Percentiles rank a stretch among this genome's conserved stretches.
phyloP scores from a whole-genome alignment of 2,113 vertebrate species.

The Mesocricetus auratus region DNA sequence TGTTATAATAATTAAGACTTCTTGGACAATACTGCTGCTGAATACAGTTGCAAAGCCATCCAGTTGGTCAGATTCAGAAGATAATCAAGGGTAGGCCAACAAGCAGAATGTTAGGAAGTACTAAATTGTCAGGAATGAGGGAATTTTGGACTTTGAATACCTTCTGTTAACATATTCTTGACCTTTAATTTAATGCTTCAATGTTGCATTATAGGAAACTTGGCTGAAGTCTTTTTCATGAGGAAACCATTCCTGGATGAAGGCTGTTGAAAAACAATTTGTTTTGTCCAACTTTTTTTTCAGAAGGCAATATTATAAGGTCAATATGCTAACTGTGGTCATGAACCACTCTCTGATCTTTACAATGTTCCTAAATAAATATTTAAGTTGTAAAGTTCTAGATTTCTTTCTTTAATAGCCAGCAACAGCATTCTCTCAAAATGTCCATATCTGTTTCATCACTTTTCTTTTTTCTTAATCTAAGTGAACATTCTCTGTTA shows the following conservation, averaged over 20 bases:
- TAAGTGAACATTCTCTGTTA: background rate
- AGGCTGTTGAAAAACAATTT: conserved; percentile 65
- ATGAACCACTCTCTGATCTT: conserved; percentile 24
- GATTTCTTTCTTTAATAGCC: background rate
- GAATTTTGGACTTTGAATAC: background rate
- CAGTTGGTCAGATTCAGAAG: conserved; percentile 21
- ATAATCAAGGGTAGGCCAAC: background rate
- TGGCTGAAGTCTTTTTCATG: conserved; percentile 59
- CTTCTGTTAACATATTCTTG: conserved; percentile 69
- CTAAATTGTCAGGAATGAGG: background rate
- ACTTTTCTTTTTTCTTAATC: conserved; percentile 23
- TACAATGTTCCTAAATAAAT: conserved; percentile 47
- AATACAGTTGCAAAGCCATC: conserved; percentile 31
- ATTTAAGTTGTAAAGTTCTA: conserved; percentile 46
- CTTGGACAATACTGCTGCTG: background rate
- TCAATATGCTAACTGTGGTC: conserved; percentile 30
- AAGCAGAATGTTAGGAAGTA: conserved; percentile 28
- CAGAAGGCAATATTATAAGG: conserved; percentile 45
- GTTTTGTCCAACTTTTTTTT: conserved; percentile 38
- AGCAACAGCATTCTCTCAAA: background rate
- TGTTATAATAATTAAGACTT: background rate
- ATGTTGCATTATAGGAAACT: conserved; percentile 69
- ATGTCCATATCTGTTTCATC: background rate
- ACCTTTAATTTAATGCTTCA: conserved; percentile 64
- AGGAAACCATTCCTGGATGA: conserved; percentile 68